Evolutionary conservation across 2,113 vertebrate genomes (phyloP).

Genomic region (Cheirogaleus medius): DNA sequence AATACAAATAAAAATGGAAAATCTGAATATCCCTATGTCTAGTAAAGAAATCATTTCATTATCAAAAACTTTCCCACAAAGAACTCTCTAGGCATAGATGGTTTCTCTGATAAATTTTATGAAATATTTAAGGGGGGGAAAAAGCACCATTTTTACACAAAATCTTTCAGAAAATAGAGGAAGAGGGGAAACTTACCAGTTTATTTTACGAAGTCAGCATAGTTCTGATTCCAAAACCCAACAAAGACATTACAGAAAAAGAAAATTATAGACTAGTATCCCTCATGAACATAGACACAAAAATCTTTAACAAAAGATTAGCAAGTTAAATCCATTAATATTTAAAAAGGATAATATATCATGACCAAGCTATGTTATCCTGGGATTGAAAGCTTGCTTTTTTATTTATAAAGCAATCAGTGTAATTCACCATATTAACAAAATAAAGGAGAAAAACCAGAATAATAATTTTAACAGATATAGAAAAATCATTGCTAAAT

Average conservation of each 20-base stretch:
- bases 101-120: not conserved
- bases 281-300: not conserved
- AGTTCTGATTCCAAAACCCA: not conserved
- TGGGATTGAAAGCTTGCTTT: slow-evolving; percentile 30
- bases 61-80: not conserved
- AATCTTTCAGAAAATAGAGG: not conserved
- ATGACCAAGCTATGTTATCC: not conserved
- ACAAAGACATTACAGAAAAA: not conserved
- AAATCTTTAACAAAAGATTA: slow-evolving; percentile 6
- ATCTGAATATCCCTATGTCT: not conserved
- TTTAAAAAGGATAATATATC: not conserved
- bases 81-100: not conserved
- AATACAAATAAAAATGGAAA: not conserved
- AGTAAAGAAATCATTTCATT: not conserved
- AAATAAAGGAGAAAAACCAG: not conserved
- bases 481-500: not conserved
- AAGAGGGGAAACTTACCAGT: not conserved
- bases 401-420: not conserved
- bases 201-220: not conserved
- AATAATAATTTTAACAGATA: not conserved
- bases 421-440: not conserved
- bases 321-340: not conserved
- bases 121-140: not conserved
- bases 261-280: not conserved
- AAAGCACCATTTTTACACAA: not conserved